phyloP scores from a whole-genome alignment of 2,797 vertebrate genomes.

The Ptychobarbus kaznakovi region DNA sequence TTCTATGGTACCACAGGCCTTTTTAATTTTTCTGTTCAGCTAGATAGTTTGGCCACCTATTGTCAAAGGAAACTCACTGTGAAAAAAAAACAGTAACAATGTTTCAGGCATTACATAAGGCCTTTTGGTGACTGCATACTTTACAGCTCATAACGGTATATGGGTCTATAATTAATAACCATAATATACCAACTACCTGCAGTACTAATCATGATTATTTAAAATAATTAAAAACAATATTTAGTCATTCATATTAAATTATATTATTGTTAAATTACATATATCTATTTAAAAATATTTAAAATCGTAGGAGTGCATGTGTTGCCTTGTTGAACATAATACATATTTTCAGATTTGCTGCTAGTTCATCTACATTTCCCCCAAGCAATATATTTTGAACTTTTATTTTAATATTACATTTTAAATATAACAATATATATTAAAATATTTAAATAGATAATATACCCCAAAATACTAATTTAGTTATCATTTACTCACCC shows the following conservation, averaged over 20 bases:
- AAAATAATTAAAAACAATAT: neutral
- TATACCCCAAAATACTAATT: neutral
- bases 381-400: neutral
- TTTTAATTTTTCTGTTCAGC: no score
- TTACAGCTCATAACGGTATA: neutral
- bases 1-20: neutral
- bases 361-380: no score
- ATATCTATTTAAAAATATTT: neutral
- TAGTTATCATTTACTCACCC: no score
- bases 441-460: neutral
- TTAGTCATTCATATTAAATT: neutral
- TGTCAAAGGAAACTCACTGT: neutral
- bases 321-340: neutral
- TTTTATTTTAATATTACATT: neutral
- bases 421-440: neutral
- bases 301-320: neutral
- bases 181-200: neutral
- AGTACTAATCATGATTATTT: neutral
- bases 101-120: neutral
- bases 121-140: neutral
- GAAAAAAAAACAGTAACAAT: neutral
- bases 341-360: no score
- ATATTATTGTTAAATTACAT: conserved; percentile 1
- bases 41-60: neutral
- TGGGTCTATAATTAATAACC: neutral